These are phyloP conservation scores for Drosophila nigrodunni DNA, from an alignment of 1,140 invertebrate genomes.

Conservation along the genomic window DNA sequence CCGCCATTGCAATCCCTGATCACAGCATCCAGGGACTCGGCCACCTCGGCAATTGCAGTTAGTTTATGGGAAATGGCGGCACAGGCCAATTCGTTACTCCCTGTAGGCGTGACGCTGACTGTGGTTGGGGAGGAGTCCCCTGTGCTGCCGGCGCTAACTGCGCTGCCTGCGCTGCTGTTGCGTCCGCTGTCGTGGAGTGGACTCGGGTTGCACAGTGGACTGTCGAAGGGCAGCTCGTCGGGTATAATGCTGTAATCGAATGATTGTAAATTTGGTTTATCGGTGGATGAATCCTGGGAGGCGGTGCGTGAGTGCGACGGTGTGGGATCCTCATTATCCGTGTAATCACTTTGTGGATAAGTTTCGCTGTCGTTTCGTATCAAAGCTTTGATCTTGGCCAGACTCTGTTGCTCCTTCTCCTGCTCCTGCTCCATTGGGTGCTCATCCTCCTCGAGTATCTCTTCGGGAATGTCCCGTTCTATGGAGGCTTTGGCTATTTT, in stretches of 20 bases:
- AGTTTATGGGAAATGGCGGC: conserved; percentile 88
- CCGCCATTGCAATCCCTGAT: conserved; percentile 85
- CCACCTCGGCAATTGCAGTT: conserved; percentile 88
- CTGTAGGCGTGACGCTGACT: conserved; percentile 63
- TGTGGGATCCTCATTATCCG: conserved; percentile 60
- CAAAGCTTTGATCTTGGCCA: conserved; percentile 71
- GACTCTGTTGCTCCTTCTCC: conserved; percentile 22
- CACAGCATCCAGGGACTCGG: conserved; percentile 88
- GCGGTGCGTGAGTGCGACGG: conserved; percentile 73
- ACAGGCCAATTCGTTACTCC: conserved; percentile 87
- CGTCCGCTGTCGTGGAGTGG: conserved; percentile 67
- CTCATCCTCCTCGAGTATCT: conserved; percentile 37
- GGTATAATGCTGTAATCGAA: conserved; percentile 74
- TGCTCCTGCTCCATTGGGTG: conserved; percentile 15
- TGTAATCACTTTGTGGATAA: conserved; percentile 74
- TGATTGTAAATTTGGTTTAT: conserved; percentile 32
- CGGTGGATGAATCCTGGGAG: conserved; percentile 62
- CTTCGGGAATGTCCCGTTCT: conserved; percentile 63
- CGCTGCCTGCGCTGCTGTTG: conserved; percentile 63
- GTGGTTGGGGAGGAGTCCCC: conserved; percentile 32
- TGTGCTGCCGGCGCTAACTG: conserved; percentile 5
- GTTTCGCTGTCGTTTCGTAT: conserved; percentile 75
- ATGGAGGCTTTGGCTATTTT: conserved; percentile 75
- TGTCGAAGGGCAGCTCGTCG: conserved; percentile 71
- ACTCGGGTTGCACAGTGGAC: conserved; percentile 47